Evolutionary conservation across 2,797 vertebrate species (phyloP), one percentile per base, ranked within the genome.

Genomic region (Carcharodon carcharias): DNA sequence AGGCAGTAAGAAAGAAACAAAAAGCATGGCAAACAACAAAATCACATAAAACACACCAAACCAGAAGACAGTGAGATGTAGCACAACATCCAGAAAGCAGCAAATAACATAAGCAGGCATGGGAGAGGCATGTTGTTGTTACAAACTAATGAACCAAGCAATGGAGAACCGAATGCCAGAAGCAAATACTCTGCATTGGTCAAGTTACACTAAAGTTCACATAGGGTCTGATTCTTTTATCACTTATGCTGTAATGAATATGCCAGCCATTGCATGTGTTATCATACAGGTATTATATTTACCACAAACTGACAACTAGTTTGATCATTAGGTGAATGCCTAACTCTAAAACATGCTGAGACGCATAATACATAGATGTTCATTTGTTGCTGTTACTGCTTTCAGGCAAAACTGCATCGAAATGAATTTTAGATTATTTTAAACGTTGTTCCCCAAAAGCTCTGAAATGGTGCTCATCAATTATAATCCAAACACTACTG

Each of bases 111-210:
- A 96, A 96, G 96, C 96, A 96, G 45, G 35, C 35, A 96, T 87
- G 82, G 35, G 93, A 93, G 96, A 97, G 96, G 97, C 97, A 97
- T 95, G 95, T 97, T 96, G 95, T 96, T 97, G 50, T 96, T 97
- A 97, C 95, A 96, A 96, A 97, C 96, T 80, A 77, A 73, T 95
- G 73, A 96, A 77, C 97, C 97, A 96, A 97, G 97, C 97, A 98
- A 97, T 97, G 97, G 96, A 97, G 96, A 96, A 98, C 96, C 97
- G 97, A 97, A 97, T 96, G 35, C 97, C 97, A 96, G 97, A 97
- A 98, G 97, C 97, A 97, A 97, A 97, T 97, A 97, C 12, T 82
- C 50, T 97, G 97, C 97, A 98, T 97, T 97, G 97, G 98, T 97
- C 96, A 96, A 88, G 91, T 85, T 96, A 73, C 6, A 11, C 63